These are phyloP conservation scores for Aleiodes leptofemur DNA, from an alignment of 2,888 invertebrate genomes.

Conservation along the genomic window DNA sequence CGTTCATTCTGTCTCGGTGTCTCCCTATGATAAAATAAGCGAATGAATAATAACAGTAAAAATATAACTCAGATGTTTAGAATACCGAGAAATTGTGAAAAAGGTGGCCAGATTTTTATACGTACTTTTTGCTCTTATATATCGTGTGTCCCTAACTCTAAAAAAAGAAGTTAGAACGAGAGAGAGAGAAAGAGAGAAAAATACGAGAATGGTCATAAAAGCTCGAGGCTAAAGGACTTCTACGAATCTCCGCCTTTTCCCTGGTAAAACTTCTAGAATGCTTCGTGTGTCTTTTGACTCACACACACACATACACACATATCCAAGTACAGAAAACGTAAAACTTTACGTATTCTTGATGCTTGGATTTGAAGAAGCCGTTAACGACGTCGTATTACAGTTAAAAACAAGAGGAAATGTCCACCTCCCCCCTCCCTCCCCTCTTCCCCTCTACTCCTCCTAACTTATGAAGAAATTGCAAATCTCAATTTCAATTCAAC, in stretches of 20 bases:
- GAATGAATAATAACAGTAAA: not conserved
- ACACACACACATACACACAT: no score
- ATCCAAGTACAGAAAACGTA: slow-evolving; percentile 7
- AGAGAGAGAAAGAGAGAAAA: not conserved
- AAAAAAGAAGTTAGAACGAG: slow-evolving; percentile 50
- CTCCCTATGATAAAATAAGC: no score
- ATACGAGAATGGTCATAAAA: slow-evolving; percentile 55
- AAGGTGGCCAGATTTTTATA: not conserved
- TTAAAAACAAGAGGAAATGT: no score
- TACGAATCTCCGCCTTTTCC: slow-evolving; percentile 60
- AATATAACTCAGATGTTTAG: not conserved
- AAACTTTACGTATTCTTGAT: slow-evolving; percentile 1
- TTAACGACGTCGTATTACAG: slow-evolving; percentile 24
- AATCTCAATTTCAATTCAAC: no score
- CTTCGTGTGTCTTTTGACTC: slow-evolving; percentile 1
- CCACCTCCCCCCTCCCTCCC: no score
- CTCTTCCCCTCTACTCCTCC: no score
- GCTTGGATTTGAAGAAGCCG: slow-evolving; percentile 33
- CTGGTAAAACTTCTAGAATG: not conserved
- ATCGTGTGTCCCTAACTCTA: slow-evolving; percentile 59
- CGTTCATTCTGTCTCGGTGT: no score
- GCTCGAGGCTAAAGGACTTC: slow-evolving; percentile 59
- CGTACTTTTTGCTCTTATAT: slow-evolving; percentile 59
- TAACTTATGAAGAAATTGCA: no score
- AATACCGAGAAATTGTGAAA: no score